phyloP scores from a whole-genome alignment of 2,113 vertebrate species.

The Narcine bancroftii region DNA sequence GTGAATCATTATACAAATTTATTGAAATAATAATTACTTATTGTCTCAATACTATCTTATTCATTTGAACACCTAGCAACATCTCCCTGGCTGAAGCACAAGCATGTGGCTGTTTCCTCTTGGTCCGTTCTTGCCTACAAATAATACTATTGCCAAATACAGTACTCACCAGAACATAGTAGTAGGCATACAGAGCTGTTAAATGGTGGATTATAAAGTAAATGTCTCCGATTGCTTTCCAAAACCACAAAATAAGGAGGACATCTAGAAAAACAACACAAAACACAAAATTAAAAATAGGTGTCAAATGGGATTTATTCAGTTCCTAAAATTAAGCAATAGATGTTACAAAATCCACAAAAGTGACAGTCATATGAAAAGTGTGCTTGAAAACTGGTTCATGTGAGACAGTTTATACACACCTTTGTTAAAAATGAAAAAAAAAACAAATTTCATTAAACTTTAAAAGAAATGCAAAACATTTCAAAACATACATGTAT shows the following conservation, averaged over 20 bases:
- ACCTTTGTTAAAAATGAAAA: too few species aligned
- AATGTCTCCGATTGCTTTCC: conserved; percentile 92
- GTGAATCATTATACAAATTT: neutral
- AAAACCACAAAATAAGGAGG: conserved; percentile 87
- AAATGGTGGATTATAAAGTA: conserved; percentile 90
- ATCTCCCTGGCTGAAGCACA: neutral
- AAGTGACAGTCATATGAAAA: too few species aligned
- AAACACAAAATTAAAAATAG: conserved; percentile 37
- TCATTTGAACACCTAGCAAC: neutral
- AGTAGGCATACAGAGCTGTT: conserved; percentile 83
- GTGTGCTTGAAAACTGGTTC: too few species aligned
- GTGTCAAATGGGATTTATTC: neutral
- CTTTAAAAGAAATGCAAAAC: neutral
- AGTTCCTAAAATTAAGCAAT: neutral
- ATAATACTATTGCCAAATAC: conserved; percentile 56
- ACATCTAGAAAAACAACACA: conserved; percentile 72
- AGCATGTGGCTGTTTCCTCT: conserved; percentile 51
- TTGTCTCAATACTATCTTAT: neutral
- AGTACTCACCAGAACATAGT: conserved; percentile 91
- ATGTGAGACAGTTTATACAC: too few species aligned
- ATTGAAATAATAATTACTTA: neutral
- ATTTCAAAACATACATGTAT: neutral
- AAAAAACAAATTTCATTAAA: too few species aligned
- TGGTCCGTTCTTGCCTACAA: conserved; percentile 57
- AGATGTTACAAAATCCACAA: neutral